These are phyloP conservation scores for Gopherus flavomarginatus DNA, from an alignment of 2,113 vertebrate species.

Conservation along the genomic window DNA sequence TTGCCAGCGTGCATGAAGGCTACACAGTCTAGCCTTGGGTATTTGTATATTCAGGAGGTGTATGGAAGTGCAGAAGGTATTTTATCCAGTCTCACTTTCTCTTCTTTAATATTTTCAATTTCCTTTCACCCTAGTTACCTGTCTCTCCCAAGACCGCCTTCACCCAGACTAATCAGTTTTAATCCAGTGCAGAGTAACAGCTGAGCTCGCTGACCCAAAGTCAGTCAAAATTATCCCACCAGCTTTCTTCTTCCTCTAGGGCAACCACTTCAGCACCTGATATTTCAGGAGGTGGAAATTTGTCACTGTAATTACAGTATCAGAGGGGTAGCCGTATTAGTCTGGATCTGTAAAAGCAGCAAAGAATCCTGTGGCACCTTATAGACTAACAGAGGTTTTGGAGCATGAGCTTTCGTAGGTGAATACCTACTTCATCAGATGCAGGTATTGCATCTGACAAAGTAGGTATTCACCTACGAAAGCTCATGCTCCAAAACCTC, in stretches of 20 bases:
- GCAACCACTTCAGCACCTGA: conserved; percentile 17
- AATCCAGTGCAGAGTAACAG: conserved; percentile 13
- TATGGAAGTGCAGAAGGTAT: conserved; percentile 61
- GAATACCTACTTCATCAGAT: too few relatives aligned
- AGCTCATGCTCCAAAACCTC: too few relatives aligned
- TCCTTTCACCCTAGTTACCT: conserved; percentile 50
- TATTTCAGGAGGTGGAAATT: conserved; percentile 53
- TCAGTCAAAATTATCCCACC: conserved; percentile 8
- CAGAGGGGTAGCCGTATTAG: too few relatives aligned
- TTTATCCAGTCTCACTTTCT: conserved; percentile 54
- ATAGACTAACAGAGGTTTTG: too few relatives aligned
- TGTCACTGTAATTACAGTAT: conserved; percentile 36
- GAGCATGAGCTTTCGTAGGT: too few relatives aligned
- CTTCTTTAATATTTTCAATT: conserved; percentile 64
- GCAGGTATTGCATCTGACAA: too few relatives aligned
- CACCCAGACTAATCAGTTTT: conserved; percentile 36
- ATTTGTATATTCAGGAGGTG: not conserved
- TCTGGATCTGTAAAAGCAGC: too few relatives aligned
- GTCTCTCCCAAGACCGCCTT: conserved; percentile 22
- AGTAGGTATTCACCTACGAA: too few relatives aligned
- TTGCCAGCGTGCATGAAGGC: conserved; percentile 10
- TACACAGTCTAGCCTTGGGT: not conserved
- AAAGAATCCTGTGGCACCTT: too few relatives aligned
- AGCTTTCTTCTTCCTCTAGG: conserved; percentile 19
- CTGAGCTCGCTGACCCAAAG: not conserved